Conservation (phyloP, 1,140 invertebrate genomes). For the Daktulosphaira vitifoliae region DNA sequence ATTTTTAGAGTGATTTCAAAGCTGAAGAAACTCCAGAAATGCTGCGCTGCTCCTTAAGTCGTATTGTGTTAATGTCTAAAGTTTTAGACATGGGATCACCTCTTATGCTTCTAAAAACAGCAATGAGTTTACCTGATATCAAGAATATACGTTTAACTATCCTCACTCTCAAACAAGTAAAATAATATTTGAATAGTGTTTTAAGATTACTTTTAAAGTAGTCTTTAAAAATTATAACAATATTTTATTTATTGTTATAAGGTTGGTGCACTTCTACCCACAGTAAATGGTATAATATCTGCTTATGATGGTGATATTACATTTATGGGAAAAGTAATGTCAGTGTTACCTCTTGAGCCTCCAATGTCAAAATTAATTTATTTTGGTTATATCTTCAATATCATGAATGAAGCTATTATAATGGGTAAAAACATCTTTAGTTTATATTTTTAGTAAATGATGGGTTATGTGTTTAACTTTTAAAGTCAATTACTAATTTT, state of each 20-base stretch:
- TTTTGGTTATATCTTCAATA: conserved; percentile 77
- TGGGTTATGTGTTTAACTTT: too few species aligned
- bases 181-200: neutral
- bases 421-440: conserved; percentile 74
- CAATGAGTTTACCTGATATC: conserved; percentile 79
- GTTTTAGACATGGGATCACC: conserved; percentile 75
- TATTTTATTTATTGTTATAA: conserved; percentile 38
- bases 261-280: conserved; percentile 59
- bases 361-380: conserved; percentile 74
- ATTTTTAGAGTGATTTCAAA: conserved; percentile 5
- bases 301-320: conserved; percentile 80
- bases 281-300: conserved; percentile 47
- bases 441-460: too few species aligned
- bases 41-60: conserved; percentile 67
- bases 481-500: too few species aligned
- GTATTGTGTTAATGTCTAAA: conserved; percentile 77
- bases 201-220: neutral
- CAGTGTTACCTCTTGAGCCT: conserved; percentile 71
- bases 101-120: conserved; percentile 66
- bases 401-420: conserved; percentile 74
- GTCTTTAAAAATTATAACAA: neutral
- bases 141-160: conserved; percentile 72
- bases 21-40: conserved; percentile 57
- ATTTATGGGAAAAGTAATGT: conserved; percentile 74
- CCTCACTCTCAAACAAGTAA: conserved; percentile 74